Conservation (phyloP, 2,113 vertebrate genomes). For the Pyrgilauda ruficollis region DNA sequence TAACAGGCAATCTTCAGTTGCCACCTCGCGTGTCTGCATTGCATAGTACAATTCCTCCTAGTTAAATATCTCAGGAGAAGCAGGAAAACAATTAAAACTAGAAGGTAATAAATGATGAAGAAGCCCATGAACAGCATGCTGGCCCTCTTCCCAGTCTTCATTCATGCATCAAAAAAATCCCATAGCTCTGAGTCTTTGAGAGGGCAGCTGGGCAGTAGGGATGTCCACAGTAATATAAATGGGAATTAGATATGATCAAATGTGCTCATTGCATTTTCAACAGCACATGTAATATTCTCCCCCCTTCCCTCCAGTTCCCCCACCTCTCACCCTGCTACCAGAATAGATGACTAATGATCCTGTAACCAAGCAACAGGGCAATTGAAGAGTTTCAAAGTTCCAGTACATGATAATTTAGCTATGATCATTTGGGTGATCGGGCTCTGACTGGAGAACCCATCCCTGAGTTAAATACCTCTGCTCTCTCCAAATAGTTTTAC, state of each 20-base stretch:
- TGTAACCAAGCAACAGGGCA: constrained; percentile 79
- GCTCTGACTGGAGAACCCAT: neutral
- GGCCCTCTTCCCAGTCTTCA: constrained; percentile 77
- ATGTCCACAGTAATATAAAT: constrained; percentile 76
- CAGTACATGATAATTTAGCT: constrained; percentile 52
- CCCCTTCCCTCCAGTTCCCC: constrained; percentile 20
- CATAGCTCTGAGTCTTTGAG: constrained; percentile 69
- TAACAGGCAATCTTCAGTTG: constrained; percentile 23
- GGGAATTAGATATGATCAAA: constrained; percentile 79
- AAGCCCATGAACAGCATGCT: constrained; percentile 71
- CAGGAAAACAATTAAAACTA: constrained; percentile 82
- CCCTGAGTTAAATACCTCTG: constrained; percentile 26
- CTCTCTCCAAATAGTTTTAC: neutral
- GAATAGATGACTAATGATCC: constrained; percentile 74
- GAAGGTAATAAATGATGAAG: constrained; percentile 83
- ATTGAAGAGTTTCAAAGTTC: constrained; percentile 74
- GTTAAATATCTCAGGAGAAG: constrained; percentile 76
- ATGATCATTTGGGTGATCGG: constrained; percentile 25
- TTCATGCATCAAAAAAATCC: constrained; percentile 79
- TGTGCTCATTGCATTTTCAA: constrained; percentile 69
- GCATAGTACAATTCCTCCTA: constrained; percentile 61
- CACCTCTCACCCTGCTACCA: constrained; percentile 57
- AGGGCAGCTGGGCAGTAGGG: constrained; percentile 80
- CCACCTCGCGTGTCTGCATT: constrained; percentile 27
- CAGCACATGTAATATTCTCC: constrained; percentile 70